Conservation (phyloP, 2,797 vertebrate genomes). For the Thamnophis elegans region DNA sequence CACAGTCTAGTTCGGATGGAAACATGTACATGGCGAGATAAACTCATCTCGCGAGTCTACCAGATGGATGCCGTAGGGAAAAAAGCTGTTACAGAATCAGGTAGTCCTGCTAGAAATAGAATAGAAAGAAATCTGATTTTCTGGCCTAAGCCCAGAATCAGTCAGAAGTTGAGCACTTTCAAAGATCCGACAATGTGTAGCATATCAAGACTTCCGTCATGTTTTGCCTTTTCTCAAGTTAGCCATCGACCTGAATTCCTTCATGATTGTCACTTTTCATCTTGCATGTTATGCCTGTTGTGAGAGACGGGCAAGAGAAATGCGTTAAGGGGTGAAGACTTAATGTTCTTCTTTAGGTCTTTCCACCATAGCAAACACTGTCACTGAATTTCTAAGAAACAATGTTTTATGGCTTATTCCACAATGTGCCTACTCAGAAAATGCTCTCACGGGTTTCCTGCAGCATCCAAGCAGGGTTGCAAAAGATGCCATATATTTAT, state of each 20-base stretch:
- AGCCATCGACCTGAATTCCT: background rate
- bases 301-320: background rate
- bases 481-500: background rate
- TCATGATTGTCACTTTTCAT: background rate
- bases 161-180: background rate
- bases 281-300: background rate
- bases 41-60: too few relatives aligned
- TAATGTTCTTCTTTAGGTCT: background rate
- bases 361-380: background rate
- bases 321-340: too few relatives aligned
- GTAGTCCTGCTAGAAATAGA: too few relatives aligned
- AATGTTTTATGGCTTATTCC: background rate
- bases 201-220: background rate
- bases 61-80: too few relatives aligned
- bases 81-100: too few relatives aligned
- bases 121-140: background rate
- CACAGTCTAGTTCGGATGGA: too few relatives aligned
- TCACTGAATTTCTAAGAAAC: background rate
- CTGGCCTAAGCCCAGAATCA: background rate
- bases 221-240: background rate
- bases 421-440: background rate
- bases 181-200: background rate
- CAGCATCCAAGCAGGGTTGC: background rate
- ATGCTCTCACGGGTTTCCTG: background rate
- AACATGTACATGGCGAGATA: too few relatives aligned